Evolutionary conservation across 2,797 vertebrate species (phyloP), one percentile per base, ranked within the genome.

Genomic region (Protonibea diacanthus): DNA sequence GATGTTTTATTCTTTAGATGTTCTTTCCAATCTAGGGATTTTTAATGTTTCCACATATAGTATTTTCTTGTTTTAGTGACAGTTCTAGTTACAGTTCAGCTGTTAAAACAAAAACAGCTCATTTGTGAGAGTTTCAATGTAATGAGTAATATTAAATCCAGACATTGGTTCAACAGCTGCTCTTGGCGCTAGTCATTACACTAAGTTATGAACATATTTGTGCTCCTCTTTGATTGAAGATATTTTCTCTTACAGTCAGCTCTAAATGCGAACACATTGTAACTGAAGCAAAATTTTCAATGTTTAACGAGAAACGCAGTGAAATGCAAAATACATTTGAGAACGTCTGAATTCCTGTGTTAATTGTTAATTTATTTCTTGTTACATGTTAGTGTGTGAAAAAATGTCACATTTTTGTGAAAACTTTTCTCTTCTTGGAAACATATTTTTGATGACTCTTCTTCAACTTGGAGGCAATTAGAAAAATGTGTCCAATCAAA

Each of bases 81-180:
- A 73, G 9, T 12, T 44, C 2, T 17, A 21, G 12, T 45, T 17
- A 3, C 4, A 27, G 14, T 49, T n/a, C 12, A 67, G 53, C 52
- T 38, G 52, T 49, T 29, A 15, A 52, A 61, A 21, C 8, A 51
- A 42, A 52, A 8, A 48, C 23, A 45, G 15, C 40, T 67, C 0
- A 17, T 40, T 44, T 12, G 5, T 59, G 17, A 62, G 58, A 63
- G 21, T 12, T 44, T 33, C 29, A 23, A 20, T 70, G 55, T 48
- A 21, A 17, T 20, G 3, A 72, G 44, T 38, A 58, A 49, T 18
- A 75, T 70, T 29, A 64, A 74, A 56, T 71, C 51, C 63, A 78
- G 60, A 63, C 45, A 62, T 12, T 7, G 23, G 6, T 12, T 60
- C 6, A 13, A 15, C 12, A 33, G 29, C 27, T 62, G 9, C 2